phyloP scores from a whole-genome alignment of 2,113 vertebrate species.

The Illadopsis cleaveri region DNA sequence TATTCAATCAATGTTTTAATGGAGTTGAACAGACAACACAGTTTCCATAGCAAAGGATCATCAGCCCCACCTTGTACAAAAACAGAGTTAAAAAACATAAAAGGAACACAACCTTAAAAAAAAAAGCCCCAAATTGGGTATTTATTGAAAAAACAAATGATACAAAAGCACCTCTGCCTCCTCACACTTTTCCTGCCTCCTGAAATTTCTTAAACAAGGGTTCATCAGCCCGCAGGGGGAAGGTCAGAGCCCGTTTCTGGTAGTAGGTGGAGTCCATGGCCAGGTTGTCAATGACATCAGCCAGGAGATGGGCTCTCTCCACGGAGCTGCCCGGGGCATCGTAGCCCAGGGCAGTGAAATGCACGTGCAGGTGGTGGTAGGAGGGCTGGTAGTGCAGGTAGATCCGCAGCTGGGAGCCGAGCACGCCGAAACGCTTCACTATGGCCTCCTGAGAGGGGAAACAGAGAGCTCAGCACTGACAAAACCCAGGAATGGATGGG shows the following conservation, averaged over 20 bases:
- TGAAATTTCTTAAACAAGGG: constrained; percentile 79
- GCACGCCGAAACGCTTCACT: constrained; percentile 72
- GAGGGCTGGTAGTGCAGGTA: constrained; percentile 97
- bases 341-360: constrained; percentile 88
- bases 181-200: constrained; percentile 73
- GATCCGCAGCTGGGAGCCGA: constrained; percentile 76
- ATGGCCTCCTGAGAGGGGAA: constrained; percentile 77
- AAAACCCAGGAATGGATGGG: neutral
- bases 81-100: neutral
- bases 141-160: neutral
- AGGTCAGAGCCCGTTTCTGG: constrained; percentile 78
- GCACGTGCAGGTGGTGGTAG: constrained; percentile 93
- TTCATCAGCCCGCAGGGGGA: constrained; percentile 81
- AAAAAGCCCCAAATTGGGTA: neutral
- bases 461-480: neutral
- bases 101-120: neutral
- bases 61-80: neutral
- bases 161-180: neutral
- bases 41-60: neutral
- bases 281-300: constrained; percentile 89
- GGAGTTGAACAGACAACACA: neutral
- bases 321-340: constrained; percentile 84
- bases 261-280: constrained; percentile 75
- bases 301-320: constrained; percentile 90
- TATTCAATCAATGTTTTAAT: neutral